Percentiles rank a stretch among this genome's conserved stretches.
phyloP scores from a whole-genome alignment of 1,140 invertebrate genomes.

The Zelostemma sp. region DNA sequence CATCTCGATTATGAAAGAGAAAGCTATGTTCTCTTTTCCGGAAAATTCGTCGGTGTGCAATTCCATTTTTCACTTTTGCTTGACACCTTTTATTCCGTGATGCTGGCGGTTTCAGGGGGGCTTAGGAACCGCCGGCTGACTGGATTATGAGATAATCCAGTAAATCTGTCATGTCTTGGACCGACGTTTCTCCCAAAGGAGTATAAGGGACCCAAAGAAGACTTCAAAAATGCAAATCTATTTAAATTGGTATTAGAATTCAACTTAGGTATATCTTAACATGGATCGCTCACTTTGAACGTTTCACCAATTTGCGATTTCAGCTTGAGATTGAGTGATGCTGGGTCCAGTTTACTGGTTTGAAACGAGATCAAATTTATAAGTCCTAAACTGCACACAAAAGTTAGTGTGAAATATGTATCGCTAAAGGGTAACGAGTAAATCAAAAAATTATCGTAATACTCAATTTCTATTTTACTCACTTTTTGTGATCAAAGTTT shows the following conservation, averaged over 20 bases:
- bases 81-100: conserved; percentile 1
- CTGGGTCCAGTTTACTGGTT: no score
- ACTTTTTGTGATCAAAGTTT: no score
- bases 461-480: no score
- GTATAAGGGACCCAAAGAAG: not conserved
- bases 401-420: no score
- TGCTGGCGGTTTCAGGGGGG: conserved; percentile 5
- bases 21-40: not conserved
- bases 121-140: conserved; percentile 6
- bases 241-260: conserved; percentile 9
- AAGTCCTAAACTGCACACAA: no score
- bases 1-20: not conserved
- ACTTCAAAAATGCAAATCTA: not conserved
- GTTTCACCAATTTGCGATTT: conserved; percentile 3
- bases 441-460: no score
- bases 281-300: not conserved
- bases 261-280: not conserved
- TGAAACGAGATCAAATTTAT: no score
- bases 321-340: no score
- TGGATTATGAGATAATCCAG: conserved; percentile 13
- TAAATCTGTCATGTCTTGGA: conserved; percentile 4
- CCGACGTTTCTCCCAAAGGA: conserved; percentile 1
- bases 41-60: conserved; percentile 1
- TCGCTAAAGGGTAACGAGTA: no score
- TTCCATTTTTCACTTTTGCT: conserved; percentile 6